Evolutionary conservation across 2,888 invertebrate genomes (phyloP), one percentile per base, ranked within the genome.

Genomic region (Pristionchus fissidentatus): DNA sequence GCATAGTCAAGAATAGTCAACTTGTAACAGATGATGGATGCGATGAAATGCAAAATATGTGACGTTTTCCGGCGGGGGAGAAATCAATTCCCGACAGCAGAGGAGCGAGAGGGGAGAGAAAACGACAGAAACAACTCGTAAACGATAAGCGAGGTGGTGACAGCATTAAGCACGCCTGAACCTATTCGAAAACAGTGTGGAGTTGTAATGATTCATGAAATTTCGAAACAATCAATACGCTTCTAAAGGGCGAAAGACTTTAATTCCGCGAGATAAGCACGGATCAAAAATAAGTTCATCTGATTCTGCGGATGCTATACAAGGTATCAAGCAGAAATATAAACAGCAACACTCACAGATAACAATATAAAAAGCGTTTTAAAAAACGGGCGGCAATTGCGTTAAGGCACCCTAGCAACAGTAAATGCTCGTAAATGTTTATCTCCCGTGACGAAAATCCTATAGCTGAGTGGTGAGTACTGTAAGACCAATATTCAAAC

Each of bases 11-110:
- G n/a, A 70, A 3, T 43, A 43, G 13, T 19, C 38, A 1, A n/a
- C 35, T 19, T 60, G 32, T 22, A 22, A 19, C 1, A 26, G 43
- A 46, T 26, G 22, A n/a, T n/a, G 29, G 46, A 46, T 43, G 10
- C 10, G 43, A 75, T 75, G 7, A 43, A 46, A 26, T 46, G 26
- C 3, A 29, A 41, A 75, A 19, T 29, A 26, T 46, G 75, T 46
- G 75, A 43, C 46, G 75, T 49, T 75, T 49, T 46, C 75, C 15
- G 49, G 75, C 41, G 66, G 41, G 66, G 41, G 66, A 66, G 66
- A 66, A 66, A 66, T 66, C 66, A 66, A 66, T 66, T 66, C 66
- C 10, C 66, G n/a, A n/a, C 19, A 19, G 38, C 66, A 49, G 26
- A 38, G 22, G 75, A 26, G 75, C 29, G 46, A 75, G 29, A 38